phyloP scores from a whole-genome alignment of 2,797 vertebrate genomes.

The Cyprinodon diabolis region DNA sequence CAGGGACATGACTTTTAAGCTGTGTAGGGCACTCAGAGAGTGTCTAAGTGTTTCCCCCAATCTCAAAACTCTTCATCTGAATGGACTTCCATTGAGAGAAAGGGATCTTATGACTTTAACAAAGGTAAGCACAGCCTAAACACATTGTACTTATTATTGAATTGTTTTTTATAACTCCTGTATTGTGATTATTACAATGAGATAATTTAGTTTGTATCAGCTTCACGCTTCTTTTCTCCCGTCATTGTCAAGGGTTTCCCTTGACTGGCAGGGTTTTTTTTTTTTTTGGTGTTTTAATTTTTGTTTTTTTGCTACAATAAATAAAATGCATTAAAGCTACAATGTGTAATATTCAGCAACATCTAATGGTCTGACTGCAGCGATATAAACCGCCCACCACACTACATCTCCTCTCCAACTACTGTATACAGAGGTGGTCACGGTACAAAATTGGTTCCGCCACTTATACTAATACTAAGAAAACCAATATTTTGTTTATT shows the following conservation, averaged over 20 bases:
- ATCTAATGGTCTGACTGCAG: no score
- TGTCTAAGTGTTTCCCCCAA: constrained; percentile 84
- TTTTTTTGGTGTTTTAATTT: background rate
- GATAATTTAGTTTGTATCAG: background rate
- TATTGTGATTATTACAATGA: background rate
- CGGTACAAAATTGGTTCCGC: no score
- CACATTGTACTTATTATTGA: background rate
- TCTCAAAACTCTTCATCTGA: constrained; percentile 88
- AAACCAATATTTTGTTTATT: background rate
- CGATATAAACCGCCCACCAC: no score
- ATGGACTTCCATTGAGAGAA: constrained; percentile 88
- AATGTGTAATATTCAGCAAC: no score
- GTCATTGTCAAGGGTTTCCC: background rate
- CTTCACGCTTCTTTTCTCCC: background rate
- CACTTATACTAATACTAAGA: background rate
- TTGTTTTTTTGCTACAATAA: background rate
- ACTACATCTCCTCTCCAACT: no score
- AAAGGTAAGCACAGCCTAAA: constrained; percentile 78
- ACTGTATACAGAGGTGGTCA: no score
- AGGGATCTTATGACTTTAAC: constrained; percentile 87
- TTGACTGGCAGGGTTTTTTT: background rate
- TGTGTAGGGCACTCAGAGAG: constrained; percentile 88
- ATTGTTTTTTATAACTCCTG: background rate
- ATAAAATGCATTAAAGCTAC: background rate
- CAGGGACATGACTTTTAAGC: constrained; percentile 88